A percentile compares a stretch with the other conserved stretches of the same genome.
phyloP scores from a whole-genome alignment of 2,888 invertebrate species.

The Oxystoma pomonae region DNA sequence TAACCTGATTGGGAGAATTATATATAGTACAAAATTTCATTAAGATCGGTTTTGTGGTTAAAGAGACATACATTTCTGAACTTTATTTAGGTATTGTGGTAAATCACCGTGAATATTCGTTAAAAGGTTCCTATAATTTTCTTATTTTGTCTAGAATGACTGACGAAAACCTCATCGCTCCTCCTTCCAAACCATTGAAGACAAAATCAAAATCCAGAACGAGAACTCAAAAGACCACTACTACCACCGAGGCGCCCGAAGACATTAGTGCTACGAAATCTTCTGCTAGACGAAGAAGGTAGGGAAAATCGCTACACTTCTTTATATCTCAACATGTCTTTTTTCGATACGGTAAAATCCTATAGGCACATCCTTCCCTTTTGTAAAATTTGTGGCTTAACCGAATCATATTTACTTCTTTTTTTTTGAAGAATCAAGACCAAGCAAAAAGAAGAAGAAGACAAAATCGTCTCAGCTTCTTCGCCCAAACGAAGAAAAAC shows the following conservation, averaged over 20 bases:
- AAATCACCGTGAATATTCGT: too few relatives aligned
- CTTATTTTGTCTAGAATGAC: conserved; percentile 40
- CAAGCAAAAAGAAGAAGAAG: conserved; percentile 25
- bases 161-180: conserved; percentile 43
- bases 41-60: too few relatives aligned
- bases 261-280: conserved; percentile 29
- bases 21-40: too few relatives aligned
- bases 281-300: conserved; percentile 33
- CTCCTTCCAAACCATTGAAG: conserved; percentile 42
- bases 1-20: too few relatives aligned
- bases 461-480: conserved; percentile 20
- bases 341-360: too few relatives aligned
- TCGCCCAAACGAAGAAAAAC: conserved; percentile 31
- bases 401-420: background rate
- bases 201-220: conserved; percentile 34
- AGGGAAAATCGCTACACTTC: too few relatives aligned
- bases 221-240: conserved; percentile 31
- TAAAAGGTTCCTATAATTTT: too few relatives aligned
- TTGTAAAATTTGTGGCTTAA: too few relatives aligned
- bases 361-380: too few relatives aligned
- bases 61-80: too few relatives aligned
- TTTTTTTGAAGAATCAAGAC: conserved; percentile 26
- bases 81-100: too few relatives aligned
- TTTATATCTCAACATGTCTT: too few relatives aligned
- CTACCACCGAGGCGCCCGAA: conserved; percentile 27